A percentile compares a stretch with the other conserved stretches of the same genome.
Evolutionary conservation across 2,888 invertebrate species (phyloP).

Genomic region (Mongoloraphidia duomilia): DNA sequence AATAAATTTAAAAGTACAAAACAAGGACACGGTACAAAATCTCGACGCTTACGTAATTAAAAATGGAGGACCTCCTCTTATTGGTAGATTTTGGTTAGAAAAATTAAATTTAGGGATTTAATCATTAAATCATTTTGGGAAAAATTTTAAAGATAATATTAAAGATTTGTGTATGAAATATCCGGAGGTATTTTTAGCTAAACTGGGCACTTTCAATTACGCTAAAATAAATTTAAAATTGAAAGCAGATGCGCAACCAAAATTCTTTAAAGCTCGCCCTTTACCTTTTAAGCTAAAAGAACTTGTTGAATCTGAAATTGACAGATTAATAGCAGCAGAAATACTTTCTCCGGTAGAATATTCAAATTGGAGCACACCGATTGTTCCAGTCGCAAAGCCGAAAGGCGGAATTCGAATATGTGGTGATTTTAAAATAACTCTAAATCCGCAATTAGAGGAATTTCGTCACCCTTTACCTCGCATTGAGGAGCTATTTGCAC

Average conservation of each 20-base stretch:
- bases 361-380: slow-evolving; percentile 22
- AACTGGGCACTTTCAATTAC: background rate
- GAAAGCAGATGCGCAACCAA: slow-evolving; percentile 10
- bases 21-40: too few species aligned
- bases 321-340: slow-evolving; percentile 10
- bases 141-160: too few species aligned
- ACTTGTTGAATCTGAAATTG: slow-evolving; percentile 7
- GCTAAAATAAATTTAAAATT: background rate
- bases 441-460: slow-evolving; percentile 7
- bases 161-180: too few species aligned
- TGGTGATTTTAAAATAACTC: slow-evolving; percentile 19
- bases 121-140: too few species aligned
- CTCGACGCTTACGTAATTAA: too few species aligned
- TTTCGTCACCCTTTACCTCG: slow-evolving; percentile 6
- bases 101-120: too few species aligned
- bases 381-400: slow-evolving; percentile 19
- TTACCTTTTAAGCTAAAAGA: slow-evolving; percentile 13
- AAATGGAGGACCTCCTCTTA: too few species aligned
- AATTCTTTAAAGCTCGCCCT: slow-evolving; percentile 16
- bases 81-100: too few species aligned
- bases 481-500: slow-evolving; percentile 11
- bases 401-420: slow-evolving; percentile 18
- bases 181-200: too few species aligned
- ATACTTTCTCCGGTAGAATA: slow-evolving; percentile 14
- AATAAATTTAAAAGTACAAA: too few species aligned